Evolutionary conservation across 2,797 vertebrate species (phyloP).

Genomic region (Decapterus maruadsi): DNA sequence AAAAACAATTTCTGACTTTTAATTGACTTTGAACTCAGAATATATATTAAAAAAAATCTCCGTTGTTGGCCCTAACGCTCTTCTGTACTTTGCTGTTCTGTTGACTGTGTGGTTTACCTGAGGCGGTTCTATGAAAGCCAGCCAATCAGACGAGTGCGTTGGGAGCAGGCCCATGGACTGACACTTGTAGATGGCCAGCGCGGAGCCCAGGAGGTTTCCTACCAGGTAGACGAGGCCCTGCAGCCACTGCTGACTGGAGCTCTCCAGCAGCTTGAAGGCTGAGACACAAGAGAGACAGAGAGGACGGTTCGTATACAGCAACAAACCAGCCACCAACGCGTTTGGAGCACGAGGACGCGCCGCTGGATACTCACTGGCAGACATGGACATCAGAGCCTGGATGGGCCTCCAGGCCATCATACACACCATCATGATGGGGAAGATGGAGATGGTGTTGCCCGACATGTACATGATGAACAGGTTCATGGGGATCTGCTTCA

Average conservation of each 20-base stretch:
- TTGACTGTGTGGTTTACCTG: constrained; percentile 84
- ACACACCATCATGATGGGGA: constrained; percentile 99
- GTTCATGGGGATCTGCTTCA: constrained; percentile 99
- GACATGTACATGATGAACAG: constrained; percentile 99
- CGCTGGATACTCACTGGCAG: constrained; percentile 87
- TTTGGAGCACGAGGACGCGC: too few relatives aligned
- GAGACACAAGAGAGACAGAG: constrained; percentile 9
- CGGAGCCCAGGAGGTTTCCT: constrained; percentile 94
- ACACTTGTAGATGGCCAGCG: constrained; percentile 96
- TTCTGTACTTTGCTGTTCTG: too few relatives aligned
- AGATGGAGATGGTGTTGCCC: constrained; percentile 98
- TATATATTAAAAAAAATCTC: too few relatives aligned
- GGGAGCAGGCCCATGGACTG: constrained; percentile 98
- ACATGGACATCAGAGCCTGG: constrained; percentile 97
- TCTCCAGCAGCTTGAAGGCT: constrained; percentile 97
- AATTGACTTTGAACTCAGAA: too few relatives aligned
- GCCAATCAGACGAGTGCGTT: constrained; percentile 97
- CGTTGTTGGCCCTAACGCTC: too few relatives aligned
- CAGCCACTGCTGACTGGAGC: constrained; percentile 96
- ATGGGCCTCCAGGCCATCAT: constrained; percentile 99
- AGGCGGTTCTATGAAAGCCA: constrained; percentile 95
- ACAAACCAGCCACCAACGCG: too few relatives aligned
- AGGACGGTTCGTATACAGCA: rapidly evolving
- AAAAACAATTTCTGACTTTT: too few relatives aligned
- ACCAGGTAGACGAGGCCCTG: constrained; percentile 96